These are phyloP conservation scores for Zophobas atratus DNA, from an alignment of 1,140 invertebrate genomes.

Conservation along the genomic window DNA sequence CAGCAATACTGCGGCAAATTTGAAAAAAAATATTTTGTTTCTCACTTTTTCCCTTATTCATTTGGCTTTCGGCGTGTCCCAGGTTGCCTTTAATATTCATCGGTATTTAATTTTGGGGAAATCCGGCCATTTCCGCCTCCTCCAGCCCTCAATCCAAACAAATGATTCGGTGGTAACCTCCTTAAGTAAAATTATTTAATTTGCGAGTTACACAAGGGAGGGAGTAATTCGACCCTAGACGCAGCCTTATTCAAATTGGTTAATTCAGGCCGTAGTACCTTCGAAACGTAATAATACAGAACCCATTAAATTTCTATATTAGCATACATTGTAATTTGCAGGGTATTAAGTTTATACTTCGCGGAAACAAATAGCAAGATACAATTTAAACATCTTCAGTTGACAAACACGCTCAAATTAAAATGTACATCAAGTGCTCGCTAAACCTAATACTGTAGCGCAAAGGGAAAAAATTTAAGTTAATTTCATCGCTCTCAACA, in stretches of 20 bases:
- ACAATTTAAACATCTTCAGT: slow-evolving; percentile 32
- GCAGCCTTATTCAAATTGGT: slow-evolving; percentile 64
- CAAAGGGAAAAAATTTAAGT: slow-evolving; percentile 38
- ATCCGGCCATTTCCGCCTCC: slow-evolving; percentile 16
- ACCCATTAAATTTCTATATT: slow-evolving; percentile 66
- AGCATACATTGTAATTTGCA: slow-evolving; percentile 62
- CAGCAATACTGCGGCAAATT: no score
- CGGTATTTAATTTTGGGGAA: slow-evolving; percentile 44
- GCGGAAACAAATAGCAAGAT: slow-evolving; percentile 34
- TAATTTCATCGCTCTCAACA: slow-evolving; percentile 16
- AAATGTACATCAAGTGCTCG: slow-evolving; percentile 34
- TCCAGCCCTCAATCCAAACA: slow-evolving; percentile 25
- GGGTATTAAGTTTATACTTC: slow-evolving; percentile 53
- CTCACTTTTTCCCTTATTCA: no score
- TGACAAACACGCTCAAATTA: slow-evolving; percentile 30
- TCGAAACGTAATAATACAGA: slow-evolving; percentile 64
- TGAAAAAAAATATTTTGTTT: no score
- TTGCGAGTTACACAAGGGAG: slow-evolving; percentile 44
- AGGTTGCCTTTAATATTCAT: slow-evolving; percentile 14
- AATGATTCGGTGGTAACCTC: slow-evolving; percentile 37
- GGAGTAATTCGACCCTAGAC: slow-evolving; percentile 59
- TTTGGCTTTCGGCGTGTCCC: no score
- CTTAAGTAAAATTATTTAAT: slow-evolving; percentile 46
- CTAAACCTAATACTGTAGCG: slow-evolving; percentile 22
- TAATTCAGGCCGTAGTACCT: slow-evolving; percentile 60